A percentile compares a stretch with the other conserved stretches of the same genome.
Evolutionary conservation across 2,888 invertebrate genomes (phyloP).

Genomic region (Synergus laeviventris): DNA sequence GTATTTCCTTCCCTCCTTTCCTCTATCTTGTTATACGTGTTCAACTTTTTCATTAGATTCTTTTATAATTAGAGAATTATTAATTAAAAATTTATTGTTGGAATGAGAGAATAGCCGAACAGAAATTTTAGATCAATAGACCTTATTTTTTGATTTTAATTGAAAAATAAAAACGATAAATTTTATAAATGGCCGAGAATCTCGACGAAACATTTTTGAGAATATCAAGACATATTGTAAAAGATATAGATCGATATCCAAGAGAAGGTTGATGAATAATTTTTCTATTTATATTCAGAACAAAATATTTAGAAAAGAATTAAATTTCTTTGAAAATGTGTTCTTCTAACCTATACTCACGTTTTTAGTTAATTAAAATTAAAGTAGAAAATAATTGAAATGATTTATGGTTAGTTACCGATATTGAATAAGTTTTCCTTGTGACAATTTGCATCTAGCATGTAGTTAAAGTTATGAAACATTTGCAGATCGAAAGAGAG

Average conservation of each 20-base stretch:
- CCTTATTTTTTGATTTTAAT: no score
- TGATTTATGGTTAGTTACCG: not conserved
- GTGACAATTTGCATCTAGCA: not conserved
- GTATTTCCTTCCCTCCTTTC: not conserved
- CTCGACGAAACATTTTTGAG: no score
- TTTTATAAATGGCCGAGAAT: no score
- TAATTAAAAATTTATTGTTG: not conserved
- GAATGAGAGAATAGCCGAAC: not conserved
- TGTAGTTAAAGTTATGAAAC: not conserved
- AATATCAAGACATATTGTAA: no score
- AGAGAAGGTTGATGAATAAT: no score
- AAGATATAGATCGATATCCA: not conserved
- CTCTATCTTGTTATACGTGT: not conserved
- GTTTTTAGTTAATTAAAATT: no score
- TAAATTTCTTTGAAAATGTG: no score
- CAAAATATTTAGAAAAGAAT: not conserved
- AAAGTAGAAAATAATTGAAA: not conserved
- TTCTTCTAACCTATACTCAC: no score
- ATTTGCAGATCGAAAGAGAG: not conserved
- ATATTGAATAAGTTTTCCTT: not conserved
- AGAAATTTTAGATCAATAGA: not conserved
- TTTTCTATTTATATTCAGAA: no score
- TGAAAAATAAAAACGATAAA: no score
- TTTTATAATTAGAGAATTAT: not conserved
- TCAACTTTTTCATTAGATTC: not conserved